Evolutionary conservation across 2,113 vertebrate genomes (phyloP).

Genomic region (Vulpes lagopus): DNA sequence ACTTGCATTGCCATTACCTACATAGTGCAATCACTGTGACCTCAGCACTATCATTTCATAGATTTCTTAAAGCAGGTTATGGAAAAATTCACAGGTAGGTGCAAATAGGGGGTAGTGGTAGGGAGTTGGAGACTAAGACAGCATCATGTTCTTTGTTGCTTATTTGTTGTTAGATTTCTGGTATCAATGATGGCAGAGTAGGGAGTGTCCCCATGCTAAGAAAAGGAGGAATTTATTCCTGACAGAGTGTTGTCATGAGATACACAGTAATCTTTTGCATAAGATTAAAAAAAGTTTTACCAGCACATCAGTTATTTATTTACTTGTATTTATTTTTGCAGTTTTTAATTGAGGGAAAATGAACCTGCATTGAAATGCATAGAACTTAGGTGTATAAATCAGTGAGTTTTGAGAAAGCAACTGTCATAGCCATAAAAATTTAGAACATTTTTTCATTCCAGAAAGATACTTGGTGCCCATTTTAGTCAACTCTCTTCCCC

Average conservation of each 20-base stretch:
- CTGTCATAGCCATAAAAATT: background rate
- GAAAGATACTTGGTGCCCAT: background rate
- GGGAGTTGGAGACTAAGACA: background rate
- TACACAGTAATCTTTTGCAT: background rate
- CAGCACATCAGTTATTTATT: background rate
- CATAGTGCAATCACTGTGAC: background rate
- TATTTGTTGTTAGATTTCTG: background rate
- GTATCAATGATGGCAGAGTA: background rate
- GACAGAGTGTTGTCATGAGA: background rate
- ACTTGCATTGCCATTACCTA: background rate
- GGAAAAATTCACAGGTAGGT: background rate
- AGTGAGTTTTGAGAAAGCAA: background rate
- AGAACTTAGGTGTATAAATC: background rate
- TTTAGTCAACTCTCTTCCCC: background rate
- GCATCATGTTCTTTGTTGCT: background rate
- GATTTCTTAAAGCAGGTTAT: background rate
- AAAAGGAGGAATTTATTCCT: background rate
- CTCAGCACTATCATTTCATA: background rate
- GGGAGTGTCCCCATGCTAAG: background rate
- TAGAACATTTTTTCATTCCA: background rate
- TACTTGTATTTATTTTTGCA: background rate
- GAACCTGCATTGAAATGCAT: background rate
- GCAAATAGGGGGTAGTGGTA: background rate
- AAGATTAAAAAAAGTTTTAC: background rate
- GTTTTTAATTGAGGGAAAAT: background rate